These are phyloP conservation scores for Nudaria mundana DNA, from an alignment of 2,888 invertebrate species.

Conservation along the genomic window DNA sequence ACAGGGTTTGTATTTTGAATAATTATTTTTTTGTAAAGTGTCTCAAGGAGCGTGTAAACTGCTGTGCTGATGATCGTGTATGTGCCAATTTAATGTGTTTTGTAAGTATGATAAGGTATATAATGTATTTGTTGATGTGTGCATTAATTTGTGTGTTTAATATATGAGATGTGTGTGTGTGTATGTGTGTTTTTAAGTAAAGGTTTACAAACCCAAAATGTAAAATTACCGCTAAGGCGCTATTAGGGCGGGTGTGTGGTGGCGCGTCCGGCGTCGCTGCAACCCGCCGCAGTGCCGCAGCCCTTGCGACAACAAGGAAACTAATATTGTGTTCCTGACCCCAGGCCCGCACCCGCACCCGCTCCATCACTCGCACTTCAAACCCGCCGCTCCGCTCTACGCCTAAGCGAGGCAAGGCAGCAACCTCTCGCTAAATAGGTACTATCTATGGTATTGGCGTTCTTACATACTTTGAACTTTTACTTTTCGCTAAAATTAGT, in stretches of 20 bases:
- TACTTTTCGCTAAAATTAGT: too few relatives aligned
- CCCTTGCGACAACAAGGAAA: conserved; percentile 83
- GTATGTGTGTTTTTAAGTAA: conserved; percentile 72
- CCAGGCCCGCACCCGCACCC: conserved; percentile 56
- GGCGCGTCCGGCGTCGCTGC: conserved; percentile 71
- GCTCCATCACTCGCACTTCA: conserved; percentile 49
- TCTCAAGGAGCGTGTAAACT: conserved; percentile 31
- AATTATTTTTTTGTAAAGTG: conserved; percentile 62
- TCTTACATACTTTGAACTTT: conserved; percentile 37
- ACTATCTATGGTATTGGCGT: conserved; percentile 12
- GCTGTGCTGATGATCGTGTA: conserved; percentile 22
- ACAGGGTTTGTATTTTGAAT: conserved; percentile 79
- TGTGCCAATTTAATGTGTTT: conserved; percentile 32
- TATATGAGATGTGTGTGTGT: too few relatives aligned
- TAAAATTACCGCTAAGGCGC: conserved; percentile 80
- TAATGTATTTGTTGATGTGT: conserved; percentile 32
- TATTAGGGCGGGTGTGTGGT: conserved; percentile 75
- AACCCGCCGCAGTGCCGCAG: conserved; percentile 77
- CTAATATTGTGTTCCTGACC: conserved; percentile 81
- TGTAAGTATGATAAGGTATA: conserved; percentile 30
- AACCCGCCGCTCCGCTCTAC: conserved; percentile 60
- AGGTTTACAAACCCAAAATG: conserved; percentile 81
- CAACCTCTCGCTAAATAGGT: conserved; percentile 11
- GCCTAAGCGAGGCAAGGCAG: too few relatives aligned
- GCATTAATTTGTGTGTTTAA: too few relatives aligned